Evolutionary conservation across 1,140 invertebrate species (phyloP).

Genomic region (Pogonomyrmex barbatus): DNA sequence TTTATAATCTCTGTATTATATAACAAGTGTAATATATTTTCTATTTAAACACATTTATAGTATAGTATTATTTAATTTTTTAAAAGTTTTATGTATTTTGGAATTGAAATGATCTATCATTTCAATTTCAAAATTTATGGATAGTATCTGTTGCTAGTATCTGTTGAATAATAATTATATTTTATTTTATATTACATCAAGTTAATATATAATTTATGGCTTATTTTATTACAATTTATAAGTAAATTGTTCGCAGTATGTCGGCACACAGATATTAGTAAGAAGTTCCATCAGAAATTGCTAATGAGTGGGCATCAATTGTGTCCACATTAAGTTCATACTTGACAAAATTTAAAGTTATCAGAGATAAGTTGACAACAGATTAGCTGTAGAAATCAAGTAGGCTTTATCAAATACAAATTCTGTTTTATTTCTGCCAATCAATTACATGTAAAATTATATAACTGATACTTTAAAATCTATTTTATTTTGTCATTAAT

Average conservation of each 20-base stretch:
- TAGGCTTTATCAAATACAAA: background rate
- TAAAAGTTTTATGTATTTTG: constrained; percentile 41
- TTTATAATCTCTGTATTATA: constrained; percentile 70
- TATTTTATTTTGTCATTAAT: background rate
- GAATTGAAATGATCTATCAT: background rate
- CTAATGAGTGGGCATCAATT: background rate
- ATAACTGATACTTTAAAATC: background rate
- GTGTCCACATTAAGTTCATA: background rate
- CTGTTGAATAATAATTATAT: constrained; percentile 22
- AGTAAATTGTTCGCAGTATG: background rate
- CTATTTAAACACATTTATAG: constrained; percentile 69
- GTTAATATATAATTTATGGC: background rate
- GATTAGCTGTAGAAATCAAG: background rate
- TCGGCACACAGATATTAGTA: background rate
- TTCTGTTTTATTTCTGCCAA: background rate
- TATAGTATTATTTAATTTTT: constrained; percentile 66
- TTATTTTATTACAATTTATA: background rate
- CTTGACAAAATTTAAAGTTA: background rate
- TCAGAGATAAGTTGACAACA: background rate
- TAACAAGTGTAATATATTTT: constrained; percentile 72
- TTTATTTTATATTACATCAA: background rate
- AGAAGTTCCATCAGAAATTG: background rate
- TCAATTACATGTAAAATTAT: background rate
- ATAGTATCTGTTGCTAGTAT: background rate
- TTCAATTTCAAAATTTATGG: background rate